Evolutionary conservation across 2,797 vertebrate species (phyloP), one percentile per base, ranked within the genome.

Genomic region (Danionella dracula): DNA sequence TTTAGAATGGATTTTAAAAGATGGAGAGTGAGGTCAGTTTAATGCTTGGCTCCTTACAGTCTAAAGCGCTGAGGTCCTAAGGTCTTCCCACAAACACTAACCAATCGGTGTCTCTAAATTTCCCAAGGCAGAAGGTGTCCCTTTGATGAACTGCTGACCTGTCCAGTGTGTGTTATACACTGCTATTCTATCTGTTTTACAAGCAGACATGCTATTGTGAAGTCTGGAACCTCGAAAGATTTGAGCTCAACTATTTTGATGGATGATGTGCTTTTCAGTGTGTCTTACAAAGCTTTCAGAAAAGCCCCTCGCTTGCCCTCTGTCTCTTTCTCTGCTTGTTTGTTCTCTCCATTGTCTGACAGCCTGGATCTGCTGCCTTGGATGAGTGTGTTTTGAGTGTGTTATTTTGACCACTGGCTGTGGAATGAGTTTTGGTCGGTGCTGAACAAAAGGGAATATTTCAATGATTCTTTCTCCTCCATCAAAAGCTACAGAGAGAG

Each of bases 301-400:
- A 32, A 21, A 16, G 13, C 44, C 4, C 11, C 11, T 20, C 16
- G n/a, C 0, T 20, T 6, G 23, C 23, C 23, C 23, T 27, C 23
- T 48, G 29, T 50, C 35, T 41, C 3, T 13, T 29, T 11, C 21
- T 10, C 34, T 41, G 3, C 9, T 57, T 51, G 23, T 42, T 41
- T 42, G 37, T 41, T 64, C 48, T 53, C 34, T 54, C 49, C 32
- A 17, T 64, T 54, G 61, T 64, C 51, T 64, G 61, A 64, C 27
- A 42, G 48, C 8, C 27, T 34, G 31, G 49, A 27, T 27, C 23
- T 6, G 23, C 23, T 27, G 23, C 3, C 23, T 3, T 3, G 23
- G 23, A 27, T 27, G 23, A 27, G 23, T 6, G 23, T 27, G 23
- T 27, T 27, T 3, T 27, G 23, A 35, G 20, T 15, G 9, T 49